Conservation (phyloP, 1,140 invertebrate genomes). For the Bacillus rossius region DNA sequence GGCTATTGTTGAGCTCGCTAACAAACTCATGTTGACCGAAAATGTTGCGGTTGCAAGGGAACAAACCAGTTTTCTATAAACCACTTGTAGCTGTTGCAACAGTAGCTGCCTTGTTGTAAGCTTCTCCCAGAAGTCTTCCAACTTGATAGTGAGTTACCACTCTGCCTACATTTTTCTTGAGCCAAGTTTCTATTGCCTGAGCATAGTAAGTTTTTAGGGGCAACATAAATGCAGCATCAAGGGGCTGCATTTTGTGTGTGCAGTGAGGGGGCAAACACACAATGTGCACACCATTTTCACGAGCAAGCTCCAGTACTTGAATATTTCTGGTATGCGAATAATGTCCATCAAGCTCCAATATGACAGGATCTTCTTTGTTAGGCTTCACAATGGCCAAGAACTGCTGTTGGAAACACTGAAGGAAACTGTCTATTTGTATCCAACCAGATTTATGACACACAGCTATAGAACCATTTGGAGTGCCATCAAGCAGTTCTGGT, state of each 20-base stretch:
- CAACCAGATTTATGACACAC: constrained; percentile 32
- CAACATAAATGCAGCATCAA: constrained; percentile 39
- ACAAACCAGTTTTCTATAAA: constrained; percentile 39
- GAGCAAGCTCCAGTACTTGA: constrained; percentile 32
- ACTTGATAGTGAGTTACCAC: constrained; percentile 29
- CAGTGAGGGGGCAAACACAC: constrained; percentile 36
- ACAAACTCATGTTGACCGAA: constrained; percentile 37
- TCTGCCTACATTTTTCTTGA: neutral
- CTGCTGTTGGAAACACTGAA: constrained; percentile 32
- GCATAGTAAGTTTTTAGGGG: constrained; percentile 28
- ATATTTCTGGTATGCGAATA: constrained; percentile 37
- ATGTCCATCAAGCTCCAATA: constrained; percentile 40
- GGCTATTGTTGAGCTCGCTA: too few relatives aligned
- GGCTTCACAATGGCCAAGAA: constrained; percentile 28
- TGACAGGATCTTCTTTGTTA: constrained; percentile 25
- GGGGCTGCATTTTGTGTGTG: constrained; percentile 21
- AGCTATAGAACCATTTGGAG: constrained; percentile 25
- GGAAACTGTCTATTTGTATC: constrained; percentile 34
- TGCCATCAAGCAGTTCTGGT: constrained; percentile 17
- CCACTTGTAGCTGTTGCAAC: constrained; percentile 36
- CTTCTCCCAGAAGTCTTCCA: constrained; percentile 33
- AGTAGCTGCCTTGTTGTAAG: constrained; percentile 34
- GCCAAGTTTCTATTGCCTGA: constrained; percentile 18
- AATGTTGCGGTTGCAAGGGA: constrained; percentile 33
- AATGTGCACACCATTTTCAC: constrained; percentile 34